Base-by-base conservation (phyloP, 2,888 invertebrate species). In the Agrotis exclamationis region DNA sequence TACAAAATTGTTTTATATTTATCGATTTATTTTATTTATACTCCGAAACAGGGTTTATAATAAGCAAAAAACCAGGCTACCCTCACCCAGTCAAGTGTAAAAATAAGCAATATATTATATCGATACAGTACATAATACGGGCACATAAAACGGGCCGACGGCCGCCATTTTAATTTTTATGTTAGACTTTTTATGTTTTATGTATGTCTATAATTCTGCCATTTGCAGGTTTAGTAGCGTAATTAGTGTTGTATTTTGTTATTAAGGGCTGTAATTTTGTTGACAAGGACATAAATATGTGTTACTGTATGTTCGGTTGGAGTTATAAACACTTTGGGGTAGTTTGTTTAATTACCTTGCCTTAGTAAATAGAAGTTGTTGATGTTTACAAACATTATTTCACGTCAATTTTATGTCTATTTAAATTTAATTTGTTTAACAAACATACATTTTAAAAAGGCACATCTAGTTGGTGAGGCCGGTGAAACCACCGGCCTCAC, bases 241-340 rank as follows among this genome's bases (percentile, higher is more conserved):
- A 75, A 85, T 84, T 83, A 85, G 84, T 72, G 79, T 72, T 67
- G 60, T 71, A 28, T 79, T 77, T 57, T 77, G 63, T 47, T 67
- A 80, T 76, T 60, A 68, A 44, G 28, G 51, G 51, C 18, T 24
- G 39, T 53, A 76, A 80, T 56, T 63, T 11, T 58, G 51, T 57
- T 63, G 47, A 51, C 63, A 51, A n/a, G 44, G 24, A 9, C 28
- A 33, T 63, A 63, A 71, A 47, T n/a, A 53, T 68, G 22, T 76
- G 45, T 57, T 20, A 53, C 20, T 57, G 18, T 20, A 9, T 22
- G 47, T 47, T 7, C 20, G 20, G 71, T 53, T 53, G 7, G 16
- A 28, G 44, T 75, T 18, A 45, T n/a, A 44, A 24, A 13, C n/a
- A 54, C 9, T 65, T 44, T 48, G 9, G 16, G 47, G 6, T 16